Base-by-base conservation (phyloP, 2,113 vertebrate species). In the Hydropotes inermis region DNA sequence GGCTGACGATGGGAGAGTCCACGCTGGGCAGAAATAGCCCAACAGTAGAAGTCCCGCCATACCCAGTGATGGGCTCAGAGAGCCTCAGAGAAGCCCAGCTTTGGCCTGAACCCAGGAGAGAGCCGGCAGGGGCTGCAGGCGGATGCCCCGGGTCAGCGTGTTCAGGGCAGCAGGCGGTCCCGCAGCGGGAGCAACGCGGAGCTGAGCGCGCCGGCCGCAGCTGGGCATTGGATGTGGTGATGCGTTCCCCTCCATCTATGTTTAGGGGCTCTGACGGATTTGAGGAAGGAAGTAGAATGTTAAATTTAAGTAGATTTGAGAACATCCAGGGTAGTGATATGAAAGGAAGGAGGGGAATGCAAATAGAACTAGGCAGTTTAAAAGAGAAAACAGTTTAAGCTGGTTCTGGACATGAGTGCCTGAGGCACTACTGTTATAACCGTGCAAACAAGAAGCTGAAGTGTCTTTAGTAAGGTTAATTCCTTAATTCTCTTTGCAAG, bases 151-250 rank as follows among this genome's bases (percentile, higher is more conserved):
- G 21, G 30, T 87, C 17, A 14, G 1, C 61, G 9, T 55, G 12
- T 1, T 58, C 13, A 54, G 16, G 45, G 6, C 3, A 64, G 14
- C n/a, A 58, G 45, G 19, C 52, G 61, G 21, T 87, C 11, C 19
- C 21, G n/a, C 83, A 85, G 39, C n/a, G 17, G 21, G 21, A 58
- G 43, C 19, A 39, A 10, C 10, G 1, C 23, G 55, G 8, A 90
- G 17, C 9, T 30, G 19, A 12, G 9, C 1, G 2, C 4, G 0
- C 8, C 1, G 5, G 11, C 3, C 28, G 12, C 0, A 19, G 4
- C 14, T 23, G 17, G 7, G 5, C 2, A 1, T 6, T 61, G 11
- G 16, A 27, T 6, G 7, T n/a, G 58, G 12, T 36, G 64, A 2
- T 55, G 2, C 1, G 4, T 84, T 93, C 87, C 79, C 27, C 19